Evolutionary conservation across 2,113 vertebrate genomes (phyloP), one percentile per base, ranked within the genome.

Genomic region (Silurus meridionalis): DNA sequence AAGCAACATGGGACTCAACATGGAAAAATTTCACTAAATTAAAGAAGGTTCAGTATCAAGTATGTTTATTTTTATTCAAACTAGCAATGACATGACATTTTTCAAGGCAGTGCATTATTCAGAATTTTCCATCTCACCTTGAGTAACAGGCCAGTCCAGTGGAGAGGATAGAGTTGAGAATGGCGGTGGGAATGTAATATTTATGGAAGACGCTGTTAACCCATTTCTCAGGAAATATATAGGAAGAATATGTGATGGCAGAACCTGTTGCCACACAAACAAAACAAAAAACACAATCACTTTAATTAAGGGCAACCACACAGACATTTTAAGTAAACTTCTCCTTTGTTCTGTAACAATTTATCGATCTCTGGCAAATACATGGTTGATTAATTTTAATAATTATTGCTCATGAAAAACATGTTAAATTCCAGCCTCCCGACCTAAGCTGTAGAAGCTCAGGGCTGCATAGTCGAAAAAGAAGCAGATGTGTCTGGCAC

Each of bases 141-240:
- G 97, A 98, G 64, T 97, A 98, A 93, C 98, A 99, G 92, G 97
- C 91, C 4, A 99, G 88, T 37, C 87, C 48, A 0, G 96, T 98
- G 92, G 95, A 95, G 58, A 97, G 0, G 1, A 93, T 0, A 0
- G 96, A 93, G 93, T 98, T 99, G 3, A 96, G 0, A 83, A 96
- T 91, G 0, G 96, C 94, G 0, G 94, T 8, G 72, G 93, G 86
- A 57, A 98, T 28, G 25, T 96, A 99, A 83, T 80, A 94, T 8
- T 8, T 91, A 86, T 97, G 96, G 91, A 98, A 98, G 9, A 89
- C 15, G 90, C 94, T 90, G 89, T 91, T 82, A 9, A 96, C 64
- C 97, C 97, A 97, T 9, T 93, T 94, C 2, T 94, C 92, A 0
- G 97, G 98, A 92, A 99, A 96, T 0, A 92, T 37, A 6, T 98